Base-by-base conservation (phyloP, 2,888 invertebrate genomes). In the Agonopterix subpropinquella region DNA sequence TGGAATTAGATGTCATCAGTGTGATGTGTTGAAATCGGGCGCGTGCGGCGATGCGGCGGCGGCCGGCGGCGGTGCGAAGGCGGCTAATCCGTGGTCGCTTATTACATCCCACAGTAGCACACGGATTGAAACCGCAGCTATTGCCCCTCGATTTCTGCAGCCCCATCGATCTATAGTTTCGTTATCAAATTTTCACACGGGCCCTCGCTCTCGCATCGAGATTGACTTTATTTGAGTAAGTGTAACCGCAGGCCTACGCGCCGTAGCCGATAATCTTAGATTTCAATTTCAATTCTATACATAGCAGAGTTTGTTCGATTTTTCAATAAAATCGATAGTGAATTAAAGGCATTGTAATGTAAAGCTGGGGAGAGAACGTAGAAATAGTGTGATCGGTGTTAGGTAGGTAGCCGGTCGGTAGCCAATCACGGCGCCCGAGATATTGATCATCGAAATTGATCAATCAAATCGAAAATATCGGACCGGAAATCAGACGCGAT, bases 181-280 rank as follows among this genome's bases (percentile, higher is more conserved):
- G 85, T 86, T 85, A 87, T 87, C 87, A 86, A 88, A 86, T 87
- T 88, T 88, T 88, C 87, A 88, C 87, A 88, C 87, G 85, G 74
- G 67, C 73, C 76, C 73, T 65, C 67, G 69, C 62, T 64, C 67
- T 64, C 57, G 73, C 77, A 70, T 77, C 83, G 76, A 87, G 85
- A 87, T 87, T 81, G 86, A 82, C 82, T 87, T 83, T 88, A 88
- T 87, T 87, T 87, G 84, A 82, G 80, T 73, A 86, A 85, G 83
- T 83, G 71, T 73, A 79, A 88, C 87, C 87, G 73, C 87, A 88
- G 68, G 55, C 54, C 62, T 80, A 79, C 80, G 78, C 76, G 70
- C 57, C 61, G 55, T 54, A 59, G 59, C 54, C 54, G 45, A 62
- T 62, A 60, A 55, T 59, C 62, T 65, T 59, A 63, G 57, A 67